A percentile compares a stretch with the other conserved stretches of the same genome.
Conservation (phyloP, 2,797 vertebrate genomes). For the Xenentodon cancila region DNA sequence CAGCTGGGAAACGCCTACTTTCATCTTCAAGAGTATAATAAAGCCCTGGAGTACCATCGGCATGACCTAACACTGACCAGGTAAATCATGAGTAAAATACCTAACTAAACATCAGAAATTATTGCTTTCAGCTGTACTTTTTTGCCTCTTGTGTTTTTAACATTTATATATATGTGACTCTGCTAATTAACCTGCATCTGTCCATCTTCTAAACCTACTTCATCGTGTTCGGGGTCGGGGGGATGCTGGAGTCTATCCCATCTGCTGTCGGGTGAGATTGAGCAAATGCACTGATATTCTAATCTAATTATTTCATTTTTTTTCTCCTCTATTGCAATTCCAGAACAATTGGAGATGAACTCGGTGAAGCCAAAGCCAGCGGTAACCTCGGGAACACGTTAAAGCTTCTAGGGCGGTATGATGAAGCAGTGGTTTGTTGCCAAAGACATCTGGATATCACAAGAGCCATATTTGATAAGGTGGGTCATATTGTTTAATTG, state of each 20-base stretch:
- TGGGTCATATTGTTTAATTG: constrained; percentile 50
- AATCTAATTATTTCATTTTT: not conserved
- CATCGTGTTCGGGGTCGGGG: no score
- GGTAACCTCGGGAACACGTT: constrained; percentile 97
- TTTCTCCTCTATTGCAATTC: constrained; percentile 20
- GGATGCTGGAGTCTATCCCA: no score
- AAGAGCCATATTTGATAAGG: constrained; percentile 92
- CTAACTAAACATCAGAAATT: not conserved
- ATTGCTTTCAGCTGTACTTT: not conserved
- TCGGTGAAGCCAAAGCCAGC: constrained; percentile 97
- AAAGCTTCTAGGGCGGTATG: constrained; percentile 94
- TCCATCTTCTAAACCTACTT: no score
- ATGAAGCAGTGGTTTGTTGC: constrained; percentile 94
- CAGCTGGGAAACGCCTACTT: constrained; percentile 98
- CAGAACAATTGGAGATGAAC: constrained; percentile 93
- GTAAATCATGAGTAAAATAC: constrained; percentile 29
- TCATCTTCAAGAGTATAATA: constrained; percentile 93
- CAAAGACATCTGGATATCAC: constrained; percentile 96
- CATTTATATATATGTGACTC: no score
- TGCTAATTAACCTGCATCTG: no score
- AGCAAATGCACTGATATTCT: no score
- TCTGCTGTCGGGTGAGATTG: no score
- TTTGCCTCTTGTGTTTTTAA: no score
- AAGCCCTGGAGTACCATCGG: constrained; percentile 95
- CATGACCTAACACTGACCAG: constrained; percentile 91